Percentiles rank a stretch among this genome's conserved stretches.
Conservation (phyloP, 2,113 vertebrate species). For the Nycticebus coucang region DNA sequence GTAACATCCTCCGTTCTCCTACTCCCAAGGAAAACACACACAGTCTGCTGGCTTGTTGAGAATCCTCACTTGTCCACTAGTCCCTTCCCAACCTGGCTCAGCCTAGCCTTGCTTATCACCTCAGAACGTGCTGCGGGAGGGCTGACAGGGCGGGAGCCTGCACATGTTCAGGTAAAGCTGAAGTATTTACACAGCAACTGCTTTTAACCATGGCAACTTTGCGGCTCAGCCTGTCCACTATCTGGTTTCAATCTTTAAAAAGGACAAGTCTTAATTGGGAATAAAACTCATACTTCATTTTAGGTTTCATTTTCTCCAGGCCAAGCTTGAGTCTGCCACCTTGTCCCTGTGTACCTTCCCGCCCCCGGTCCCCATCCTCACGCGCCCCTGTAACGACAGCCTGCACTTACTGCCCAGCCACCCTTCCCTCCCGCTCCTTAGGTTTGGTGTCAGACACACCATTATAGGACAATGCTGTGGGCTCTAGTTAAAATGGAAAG, state of each 20-base stretch:
- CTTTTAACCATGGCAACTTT: neutral
- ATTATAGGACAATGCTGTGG: neutral
- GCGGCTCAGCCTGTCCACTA: neutral
- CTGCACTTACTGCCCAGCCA: neutral
- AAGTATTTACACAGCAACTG: neutral
- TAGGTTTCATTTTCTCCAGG: neutral
- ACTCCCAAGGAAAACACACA: neutral
- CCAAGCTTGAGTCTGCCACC: neutral
- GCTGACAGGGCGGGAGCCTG: neutral
- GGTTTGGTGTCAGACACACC: neutral
- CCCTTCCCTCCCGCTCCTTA: neutral
- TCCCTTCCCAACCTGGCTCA: neutral
- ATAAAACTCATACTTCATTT: neutral
- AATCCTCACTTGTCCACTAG: neutral
- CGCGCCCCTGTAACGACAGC: accelerated
- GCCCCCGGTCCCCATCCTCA: neutral
- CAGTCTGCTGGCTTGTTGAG: neutral
- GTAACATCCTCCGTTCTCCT: neutral
- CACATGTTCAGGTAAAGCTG: neutral
- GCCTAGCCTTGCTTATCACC: neutral
- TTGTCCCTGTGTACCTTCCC: neutral
- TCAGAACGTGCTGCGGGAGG: neutral
- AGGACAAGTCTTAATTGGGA: neutral
- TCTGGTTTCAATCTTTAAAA: slow-evolving; percentile 6
- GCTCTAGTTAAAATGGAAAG: neutral